Conservation (phyloP, 2,797 vertebrate species). For the Prunella strophiata region DNA sequence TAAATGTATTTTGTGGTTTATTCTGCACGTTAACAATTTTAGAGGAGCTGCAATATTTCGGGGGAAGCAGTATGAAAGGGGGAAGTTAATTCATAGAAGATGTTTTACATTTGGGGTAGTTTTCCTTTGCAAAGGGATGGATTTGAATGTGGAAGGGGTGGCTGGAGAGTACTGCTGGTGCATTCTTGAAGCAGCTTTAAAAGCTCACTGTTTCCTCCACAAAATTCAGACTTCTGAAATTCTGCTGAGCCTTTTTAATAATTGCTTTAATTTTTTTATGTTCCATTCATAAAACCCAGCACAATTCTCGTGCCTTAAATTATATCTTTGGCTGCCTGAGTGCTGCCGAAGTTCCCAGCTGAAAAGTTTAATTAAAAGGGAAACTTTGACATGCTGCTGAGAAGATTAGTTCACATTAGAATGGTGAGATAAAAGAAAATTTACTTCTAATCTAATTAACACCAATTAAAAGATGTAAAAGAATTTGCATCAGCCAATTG, state of each 20-base stretch:
- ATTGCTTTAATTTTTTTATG: conserved; percentile 22
- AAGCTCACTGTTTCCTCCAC: neutral
- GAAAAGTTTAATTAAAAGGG: conserved; percentile 86
- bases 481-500: conserved; percentile 85
- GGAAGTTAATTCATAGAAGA: conserved; percentile 68
- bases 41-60: conserved; percentile 68
- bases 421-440: conserved; percentile 84
- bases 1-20: conserved; percentile 77
- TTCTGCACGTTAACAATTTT: conserved; percentile 64
- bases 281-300: conserved; percentile 37
- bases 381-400: conserved; percentile 84
- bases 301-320: conserved; percentile 2
- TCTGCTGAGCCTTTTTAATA: conserved; percentile 9
- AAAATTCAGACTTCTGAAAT: conserved; percentile 33
- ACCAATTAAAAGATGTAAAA: conserved; percentile 89
- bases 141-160: neutral
- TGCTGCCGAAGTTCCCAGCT: conserved; percentile 69
- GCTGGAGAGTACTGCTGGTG: neutral
- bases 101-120: conserved; percentile 55
- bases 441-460: conserved; percentile 91
- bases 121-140: conserved; percentile 38
- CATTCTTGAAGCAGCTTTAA: neutral
- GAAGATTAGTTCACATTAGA: conserved; percentile 87
- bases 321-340: conserved; percentile 17
- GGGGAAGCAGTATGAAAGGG: conserved; percentile 60